Evolutionary conservation across 2,113 vertebrate species (phyloP).

Genomic region (Dryoscopus gambensis): DNA sequence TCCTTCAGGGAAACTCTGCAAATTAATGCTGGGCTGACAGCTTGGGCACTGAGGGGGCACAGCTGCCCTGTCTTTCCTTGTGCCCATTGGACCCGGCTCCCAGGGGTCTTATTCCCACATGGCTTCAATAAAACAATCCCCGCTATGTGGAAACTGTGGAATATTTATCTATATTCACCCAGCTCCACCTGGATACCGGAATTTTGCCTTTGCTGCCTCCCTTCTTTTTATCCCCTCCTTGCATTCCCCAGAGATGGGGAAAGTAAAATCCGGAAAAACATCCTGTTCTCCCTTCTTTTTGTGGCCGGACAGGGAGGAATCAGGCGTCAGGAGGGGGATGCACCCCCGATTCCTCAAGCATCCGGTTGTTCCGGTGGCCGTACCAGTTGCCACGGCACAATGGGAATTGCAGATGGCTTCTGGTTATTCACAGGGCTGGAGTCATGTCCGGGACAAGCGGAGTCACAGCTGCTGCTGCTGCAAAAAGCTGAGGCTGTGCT

Average conservation of each 20-base stretch:
- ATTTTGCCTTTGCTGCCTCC: neutral
- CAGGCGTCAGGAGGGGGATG: neutral
- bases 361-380: neutral
- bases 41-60: neutral
- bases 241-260: accelerated
- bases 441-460: accelerated
- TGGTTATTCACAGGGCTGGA: neutral
- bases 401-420: conserved; percentile 13
- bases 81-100: accelerated
- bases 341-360: neutral
- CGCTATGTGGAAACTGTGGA: neutral
- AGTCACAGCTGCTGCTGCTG: neutral
- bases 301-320: neutral
- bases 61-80: neutral
- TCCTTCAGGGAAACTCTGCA: neutral
- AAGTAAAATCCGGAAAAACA: neutral
- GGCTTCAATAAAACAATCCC: neutral
- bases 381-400: neutral
- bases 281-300: neutral
- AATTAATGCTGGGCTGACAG: neutral
- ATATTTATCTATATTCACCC: neutral
- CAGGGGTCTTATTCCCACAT: neutral
- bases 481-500: neutral
- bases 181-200: neutral
- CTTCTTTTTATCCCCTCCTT: neutral